Evolutionary conservation across 2,113 vertebrate genomes (phyloP), one percentile per base, ranked within the genome.

Genomic region (Gavialis gangeticus): DNA sequence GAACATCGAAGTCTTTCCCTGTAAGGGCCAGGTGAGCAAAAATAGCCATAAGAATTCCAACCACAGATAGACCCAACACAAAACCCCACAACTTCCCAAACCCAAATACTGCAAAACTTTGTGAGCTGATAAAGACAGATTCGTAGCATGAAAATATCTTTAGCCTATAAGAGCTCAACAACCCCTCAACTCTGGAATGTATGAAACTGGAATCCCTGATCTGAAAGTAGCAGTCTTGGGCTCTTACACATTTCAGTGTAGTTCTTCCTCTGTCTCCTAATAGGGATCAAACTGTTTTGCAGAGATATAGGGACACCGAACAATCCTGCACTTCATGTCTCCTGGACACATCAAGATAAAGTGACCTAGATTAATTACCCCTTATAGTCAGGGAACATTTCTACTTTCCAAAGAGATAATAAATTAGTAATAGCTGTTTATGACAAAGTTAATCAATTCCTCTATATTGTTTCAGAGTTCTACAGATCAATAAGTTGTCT

Each of bases 351-450:
- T 30, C 16, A 60, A 55, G 59, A 88, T 54, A 93, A 91, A 84
- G 73, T 4, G 10, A 57, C 78, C 91, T 86, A 66, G 85, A 82
- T 69, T 28, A 71, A n/a, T 75, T 19, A 60, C n/a, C 46, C 25
- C 60, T 27, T 21, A 60, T 14, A 46, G 12, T 28, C 34, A 71
- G 37, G 77, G 56, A 0, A 0, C 14, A 18, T 83, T 90, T 66
- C 57, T 93, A 25, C 91, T 96, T 94, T 90, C 93, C 55, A 46
- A 54, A 90, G 28, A 92, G 59, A 91, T 10, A 95, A 91, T 91
- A 93, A 92, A 95, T 75, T 63, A 85, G 37, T 59, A 67, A 3
- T 5, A 5, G 91, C 37, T 75, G 25, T 83, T 92, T 87, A 88
- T 73, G 87, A 75, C 37, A 67, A 77, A 75, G 73, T 24, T 34